A percentile compares a stretch with the other conserved stretches of the same genome.
These are phyloP conservation scores for Glaucidium brasilianum DNA, from an alignment of 2,113 vertebrate genomes.

Conservation along the genomic window DNA sequence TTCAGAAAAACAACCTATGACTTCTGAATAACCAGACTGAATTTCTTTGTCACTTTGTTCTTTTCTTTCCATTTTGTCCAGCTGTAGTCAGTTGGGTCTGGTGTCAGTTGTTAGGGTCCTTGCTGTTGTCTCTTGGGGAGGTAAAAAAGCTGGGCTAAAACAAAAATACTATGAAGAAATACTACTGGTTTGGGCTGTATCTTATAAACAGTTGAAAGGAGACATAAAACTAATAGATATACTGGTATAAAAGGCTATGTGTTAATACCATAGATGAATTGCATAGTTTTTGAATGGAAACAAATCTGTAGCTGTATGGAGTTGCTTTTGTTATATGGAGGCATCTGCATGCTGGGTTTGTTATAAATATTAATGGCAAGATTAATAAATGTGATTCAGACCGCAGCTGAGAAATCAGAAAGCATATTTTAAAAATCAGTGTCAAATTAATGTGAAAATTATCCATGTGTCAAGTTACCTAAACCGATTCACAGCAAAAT, in stretches of 20 bases:
- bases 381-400: not conserved
- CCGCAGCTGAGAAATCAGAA: not conserved
- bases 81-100: not conserved
- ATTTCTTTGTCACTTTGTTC: not conserved
- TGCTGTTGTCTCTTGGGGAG: not conserved
- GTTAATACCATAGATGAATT: not conserved
- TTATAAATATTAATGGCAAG: not conserved
- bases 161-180: not conserved
- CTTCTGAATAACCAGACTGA: not conserved
- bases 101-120: not conserved
- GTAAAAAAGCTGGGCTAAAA: not conserved
- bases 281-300: not conserved
- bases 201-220: not conserved
- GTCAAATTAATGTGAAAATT: not conserved
- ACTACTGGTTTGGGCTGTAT: not conserved
- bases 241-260: not conserved
- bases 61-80: not conserved
- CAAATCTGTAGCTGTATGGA: accelerated
- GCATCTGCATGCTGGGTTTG: not conserved
- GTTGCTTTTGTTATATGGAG: not conserved
- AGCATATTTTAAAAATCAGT: not conserved
- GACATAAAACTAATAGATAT: not conserved
- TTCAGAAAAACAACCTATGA: not conserved
- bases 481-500: not conserved
- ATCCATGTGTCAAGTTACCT: not conserved